A percentile compares a stretch with the other conserved stretches of the same genome.
Evolutionary conservation across 1,140 invertebrate genomes (phyloP).

Genomic region (Brachionus rubens): DNA sequence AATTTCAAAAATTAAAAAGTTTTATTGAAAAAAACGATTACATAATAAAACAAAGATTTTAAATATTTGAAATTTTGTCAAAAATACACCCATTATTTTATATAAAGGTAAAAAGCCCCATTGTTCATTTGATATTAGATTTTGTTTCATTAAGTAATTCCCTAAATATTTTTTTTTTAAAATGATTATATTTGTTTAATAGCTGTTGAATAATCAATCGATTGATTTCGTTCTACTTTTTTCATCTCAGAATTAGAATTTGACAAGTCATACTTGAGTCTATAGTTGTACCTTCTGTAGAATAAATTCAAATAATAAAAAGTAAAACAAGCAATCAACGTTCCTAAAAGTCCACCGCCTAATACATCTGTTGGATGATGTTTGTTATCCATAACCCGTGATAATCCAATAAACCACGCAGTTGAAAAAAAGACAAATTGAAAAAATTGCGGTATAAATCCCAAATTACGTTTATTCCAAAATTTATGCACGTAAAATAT

Average conservation of each 20-base stretch:
- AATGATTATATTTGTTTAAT: conserved; percentile 17
- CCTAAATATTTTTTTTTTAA: too few species aligned
- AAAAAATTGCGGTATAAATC: conserved; percentile 23
- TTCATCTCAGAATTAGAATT: not conserved
- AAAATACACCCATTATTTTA: too few species aligned
- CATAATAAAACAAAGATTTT: too few species aligned
- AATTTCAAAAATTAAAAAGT: too few species aligned
- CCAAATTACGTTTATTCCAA: conserved; percentile 20
- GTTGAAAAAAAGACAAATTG: not conserved
- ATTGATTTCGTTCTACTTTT: not conserved
- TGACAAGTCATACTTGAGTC: not conserved
- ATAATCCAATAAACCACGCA: conserved; percentile 59
- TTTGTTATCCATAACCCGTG: conserved; percentile 81
- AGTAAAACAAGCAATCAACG: conserved; percentile 60
- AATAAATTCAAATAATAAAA: conserved; percentile 43
- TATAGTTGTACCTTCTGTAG: conserved; percentile 41
- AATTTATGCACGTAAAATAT: conserved; percentile 12
- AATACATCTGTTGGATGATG: conserved; percentile 83
- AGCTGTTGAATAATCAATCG: not conserved
- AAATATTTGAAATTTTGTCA: too few species aligned
- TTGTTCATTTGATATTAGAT: too few species aligned
- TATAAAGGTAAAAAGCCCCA: too few species aligned
- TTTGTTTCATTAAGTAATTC: too few species aligned
- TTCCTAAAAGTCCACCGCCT: conserved; percentile 65
- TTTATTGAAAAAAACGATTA: too few species aligned